Base-by-base conservation (phyloP, 2,113 vertebrate genomes). In the Microcebus ravelobensis region DNA sequence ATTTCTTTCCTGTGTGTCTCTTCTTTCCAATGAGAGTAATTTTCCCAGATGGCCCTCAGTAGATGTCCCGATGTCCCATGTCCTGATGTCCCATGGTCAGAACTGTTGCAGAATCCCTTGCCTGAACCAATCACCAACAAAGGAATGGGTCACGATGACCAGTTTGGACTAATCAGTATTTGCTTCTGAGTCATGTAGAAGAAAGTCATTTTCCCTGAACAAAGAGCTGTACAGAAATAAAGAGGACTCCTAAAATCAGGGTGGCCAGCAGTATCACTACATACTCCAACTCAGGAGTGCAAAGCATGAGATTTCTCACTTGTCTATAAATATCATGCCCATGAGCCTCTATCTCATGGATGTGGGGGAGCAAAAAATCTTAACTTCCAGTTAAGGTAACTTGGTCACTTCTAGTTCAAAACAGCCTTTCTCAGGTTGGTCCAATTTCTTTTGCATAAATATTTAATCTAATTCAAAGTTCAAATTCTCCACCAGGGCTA, bases 401-500 rank as follows among this genome's bases (percentile, higher is more conserved):
- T 77, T 42, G 17, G 13, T 81, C 42, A 63, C 29, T 82, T 90
- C 57, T 52, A 68, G 45, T n/a, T 86, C 52, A 70, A 73, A 88
- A 67, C 5, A 61, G 29, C 73, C 55, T 85, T 57, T 74, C 29
- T 80, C 23, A 39, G 36, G 13, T 27, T 92, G 29, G 29, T 23
- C 91, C 76, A 21, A 34, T 84, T 88, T 70, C 87, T 83, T 89
- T 84, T 50, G 77, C 6, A 55, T 89, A 65, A 89, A 94, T 77
- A 50, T 81, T 94, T 63, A 82, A 77, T 50, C 36, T 74, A 17
- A 45, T 27, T 91, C 59, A n/a, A 76, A 77, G 34, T 52, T 95
- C 55, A 55, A 25, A 87, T 92, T 88, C 52, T 20, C 71, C 42
- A 45, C 71, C 5, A 31, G 25, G 23, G n/a, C 17, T 88, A 5